phyloP scores from a whole-genome alignment of 2,113 vertebrate genomes.

The Eleginops maclovinus region DNA sequence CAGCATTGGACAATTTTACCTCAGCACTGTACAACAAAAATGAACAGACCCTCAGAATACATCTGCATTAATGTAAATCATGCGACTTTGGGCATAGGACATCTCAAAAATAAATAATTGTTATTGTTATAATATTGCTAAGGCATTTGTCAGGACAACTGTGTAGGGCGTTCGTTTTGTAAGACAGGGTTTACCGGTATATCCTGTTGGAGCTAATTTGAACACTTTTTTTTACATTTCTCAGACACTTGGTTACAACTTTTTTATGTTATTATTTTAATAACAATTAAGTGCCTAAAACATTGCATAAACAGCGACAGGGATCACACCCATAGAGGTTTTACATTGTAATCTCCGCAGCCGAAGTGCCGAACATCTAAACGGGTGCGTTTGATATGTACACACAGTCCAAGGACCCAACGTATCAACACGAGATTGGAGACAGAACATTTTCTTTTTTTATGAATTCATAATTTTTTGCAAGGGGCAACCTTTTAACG shows the following conservation, averaged over 20 bases:
- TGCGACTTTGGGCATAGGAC: rapidly evolving
- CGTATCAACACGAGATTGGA: conserved; percentile 34
- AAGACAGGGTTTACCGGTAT: background rate
- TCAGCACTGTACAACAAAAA: background rate
- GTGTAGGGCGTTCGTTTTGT: conserved; percentile 19
- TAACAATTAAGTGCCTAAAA: background rate
- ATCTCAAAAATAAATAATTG: background rate
- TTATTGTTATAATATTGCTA: background rate
- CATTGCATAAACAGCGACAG: background rate
- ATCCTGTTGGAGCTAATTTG: rapidly evolving
- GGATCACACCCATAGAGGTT: background rate
- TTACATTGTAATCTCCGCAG: background rate
- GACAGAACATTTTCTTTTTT: background rate
- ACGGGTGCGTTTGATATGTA: background rate
- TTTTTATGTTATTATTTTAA: background rate
- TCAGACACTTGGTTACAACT: rapidly evolving
- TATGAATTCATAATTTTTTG: background rate
- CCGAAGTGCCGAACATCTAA: background rate
- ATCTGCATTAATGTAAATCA: background rate
- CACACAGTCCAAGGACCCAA: conserved; percentile 56
- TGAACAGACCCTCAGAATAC: rapidly evolving
- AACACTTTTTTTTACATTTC: background rate
- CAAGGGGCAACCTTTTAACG: background rate
- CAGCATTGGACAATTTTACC: background rate
- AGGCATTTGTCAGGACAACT: conserved; percentile 43